Evolutionary conservation across 1,140 invertebrate genomes (phyloP).

Genomic region (Musca vetustissima): DNA sequence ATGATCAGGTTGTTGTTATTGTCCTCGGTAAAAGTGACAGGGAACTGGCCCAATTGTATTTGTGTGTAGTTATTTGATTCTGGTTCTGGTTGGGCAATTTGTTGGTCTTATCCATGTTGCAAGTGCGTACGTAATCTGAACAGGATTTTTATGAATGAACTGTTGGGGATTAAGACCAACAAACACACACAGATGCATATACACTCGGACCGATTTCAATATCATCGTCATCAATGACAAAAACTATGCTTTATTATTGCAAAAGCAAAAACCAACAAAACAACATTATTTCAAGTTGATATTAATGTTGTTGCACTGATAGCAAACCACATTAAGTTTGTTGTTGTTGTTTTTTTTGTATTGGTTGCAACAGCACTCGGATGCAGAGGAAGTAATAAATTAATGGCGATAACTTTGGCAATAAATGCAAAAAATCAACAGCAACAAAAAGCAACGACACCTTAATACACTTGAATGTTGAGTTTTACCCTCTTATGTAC

Average conservation of each 20-base stretch:
- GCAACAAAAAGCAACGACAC: neutral
- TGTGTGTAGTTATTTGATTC: neutral
- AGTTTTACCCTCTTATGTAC: neutral
- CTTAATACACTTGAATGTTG: too few species aligned
- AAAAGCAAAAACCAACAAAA: too few species aligned
- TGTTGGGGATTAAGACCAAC: too few species aligned
- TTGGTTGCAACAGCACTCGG: neutral
- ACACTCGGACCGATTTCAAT: too few species aligned
- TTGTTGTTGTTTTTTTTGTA: neutral
- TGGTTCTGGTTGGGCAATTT: neutral
- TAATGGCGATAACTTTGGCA: constrained; percentile 18
- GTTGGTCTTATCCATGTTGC: neutral
- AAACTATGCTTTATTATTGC: too few species aligned
- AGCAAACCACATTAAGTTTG: constrained; percentile 7
- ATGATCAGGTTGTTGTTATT: neutral
- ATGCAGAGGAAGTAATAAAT: constrained; percentile 23
- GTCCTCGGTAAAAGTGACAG: neutral
- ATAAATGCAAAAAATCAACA: neutral
- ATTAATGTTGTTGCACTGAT: neutral
- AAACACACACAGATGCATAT: too few species aligned
- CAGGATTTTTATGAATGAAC: too few species aligned
- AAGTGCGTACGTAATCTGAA: too few species aligned
- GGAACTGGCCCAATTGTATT: neutral
- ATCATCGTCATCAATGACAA: too few species aligned
- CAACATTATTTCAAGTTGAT: neutral